Conservation (phyloP, 2,888 invertebrate species). For the Phyllotreta striolata region DNA sequence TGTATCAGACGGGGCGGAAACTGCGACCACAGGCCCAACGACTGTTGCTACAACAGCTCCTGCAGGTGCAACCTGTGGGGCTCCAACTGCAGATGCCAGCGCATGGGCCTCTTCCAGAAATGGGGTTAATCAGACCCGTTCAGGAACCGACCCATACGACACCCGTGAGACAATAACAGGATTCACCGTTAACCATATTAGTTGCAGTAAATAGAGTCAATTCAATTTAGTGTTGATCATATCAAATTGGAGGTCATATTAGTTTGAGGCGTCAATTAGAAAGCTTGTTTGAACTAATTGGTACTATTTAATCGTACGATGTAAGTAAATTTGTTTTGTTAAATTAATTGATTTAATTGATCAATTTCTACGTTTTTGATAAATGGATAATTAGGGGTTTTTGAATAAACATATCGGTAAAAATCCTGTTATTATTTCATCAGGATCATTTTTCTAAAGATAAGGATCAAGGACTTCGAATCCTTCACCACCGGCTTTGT, state of each 20-base stretch:
- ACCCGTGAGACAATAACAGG: constrained; percentile 35
- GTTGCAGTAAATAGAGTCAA: constrained; percentile 2
- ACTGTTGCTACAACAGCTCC: constrained; percentile 86
- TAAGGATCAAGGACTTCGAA: constrained; percentile 35
- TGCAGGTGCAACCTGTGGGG: constrained; percentile 92
- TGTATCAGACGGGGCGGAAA: constrained; percentile 83
- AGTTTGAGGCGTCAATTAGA: too few relatives aligned
- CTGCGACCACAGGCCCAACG: constrained; percentile 85
- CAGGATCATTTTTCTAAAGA: constrained; percentile 7
- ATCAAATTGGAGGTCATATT: too few relatives aligned
- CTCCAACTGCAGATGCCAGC: constrained; percentile 86
- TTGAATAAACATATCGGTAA: background rate
- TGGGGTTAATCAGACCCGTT: constrained; percentile 70
- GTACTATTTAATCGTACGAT: too few relatives aligned
- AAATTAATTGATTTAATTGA: too few relatives aligned
- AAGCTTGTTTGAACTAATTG: too few relatives aligned
- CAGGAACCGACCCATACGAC: constrained; percentile 50
- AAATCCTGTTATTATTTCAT: constrained; percentile 21
- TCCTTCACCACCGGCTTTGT: constrained; percentile 19
- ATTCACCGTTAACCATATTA: constrained; percentile 10
- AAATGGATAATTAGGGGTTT: constrained; percentile 12
- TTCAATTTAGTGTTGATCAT: background rate
- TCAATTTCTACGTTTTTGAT: background rate
- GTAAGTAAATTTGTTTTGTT: too few relatives aligned
- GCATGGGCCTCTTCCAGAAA: constrained; percentile 88